Conservation (phyloP, 2,797 vertebrate species). For the Sebastes kiyomatsui region DNA sequence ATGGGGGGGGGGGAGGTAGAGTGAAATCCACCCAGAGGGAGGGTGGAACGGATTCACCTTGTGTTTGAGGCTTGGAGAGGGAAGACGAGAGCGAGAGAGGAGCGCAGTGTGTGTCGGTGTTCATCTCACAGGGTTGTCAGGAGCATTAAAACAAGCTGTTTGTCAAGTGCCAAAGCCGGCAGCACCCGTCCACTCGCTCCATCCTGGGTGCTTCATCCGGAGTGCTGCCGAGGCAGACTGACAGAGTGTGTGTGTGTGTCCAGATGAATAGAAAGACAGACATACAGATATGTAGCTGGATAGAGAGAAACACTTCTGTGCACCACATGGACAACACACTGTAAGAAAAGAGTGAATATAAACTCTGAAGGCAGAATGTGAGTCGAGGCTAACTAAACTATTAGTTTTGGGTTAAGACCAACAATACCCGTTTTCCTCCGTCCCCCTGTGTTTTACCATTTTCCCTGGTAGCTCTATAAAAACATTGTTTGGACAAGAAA, state of each 20-base stretch:
- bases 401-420: constrained; percentile 56
- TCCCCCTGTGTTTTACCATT: constrained; percentile 16
- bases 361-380: constrained; percentile 39
- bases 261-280: neutral
- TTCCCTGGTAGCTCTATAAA: constrained; percentile 47
- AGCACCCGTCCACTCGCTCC: constrained; percentile 33
- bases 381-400: constrained; percentile 32
- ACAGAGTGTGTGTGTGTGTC: neutral
- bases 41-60: constrained; percentile 30
- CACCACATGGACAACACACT: neutral
- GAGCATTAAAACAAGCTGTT: constrained; percentile 70
- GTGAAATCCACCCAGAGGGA: neutral
- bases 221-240: neutral
- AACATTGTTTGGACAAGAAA: constrained; percentile 50
- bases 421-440: constrained; percentile 19
- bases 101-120: constrained; percentile 22
- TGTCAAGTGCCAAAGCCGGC: constrained; percentile 57
- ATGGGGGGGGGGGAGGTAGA: neutral
- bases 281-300: neutral
- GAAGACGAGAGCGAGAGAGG: constrained; percentile 13
- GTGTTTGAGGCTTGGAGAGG: constrained; percentile 25
- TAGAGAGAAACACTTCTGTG: neutral
- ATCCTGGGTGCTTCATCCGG: constrained; percentile 9
- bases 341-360: neutral
- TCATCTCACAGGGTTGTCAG: constrained; percentile 54